These are phyloP conservation scores for Trialeurodes vaporariorum DNA, from an alignment of 1,140 invertebrate species.

Conservation along the genomic window DNA sequence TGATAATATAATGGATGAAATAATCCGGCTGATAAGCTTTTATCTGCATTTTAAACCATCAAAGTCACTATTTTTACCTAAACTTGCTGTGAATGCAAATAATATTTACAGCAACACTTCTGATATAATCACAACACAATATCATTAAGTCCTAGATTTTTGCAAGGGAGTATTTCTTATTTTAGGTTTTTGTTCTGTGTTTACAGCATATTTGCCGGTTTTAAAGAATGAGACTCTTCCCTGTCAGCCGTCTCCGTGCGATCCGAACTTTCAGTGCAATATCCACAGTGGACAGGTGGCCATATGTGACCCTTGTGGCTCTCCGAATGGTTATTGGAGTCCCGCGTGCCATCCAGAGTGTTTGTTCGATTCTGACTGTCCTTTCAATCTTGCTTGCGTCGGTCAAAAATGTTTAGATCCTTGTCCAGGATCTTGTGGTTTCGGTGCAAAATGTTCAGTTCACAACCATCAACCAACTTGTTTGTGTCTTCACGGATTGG, in stretches of 20 bases:
- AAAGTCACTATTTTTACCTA: no score
- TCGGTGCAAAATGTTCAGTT: slow-evolving; percentile 61
- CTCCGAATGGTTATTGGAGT: slow-evolving; percentile 50
- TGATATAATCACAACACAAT: neutral
- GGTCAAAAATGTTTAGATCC: slow-evolving; percentile 63
- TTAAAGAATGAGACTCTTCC: slow-evolving; percentile 48
- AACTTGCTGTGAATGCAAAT: no score
- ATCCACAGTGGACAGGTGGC: slow-evolving; percentile 55
- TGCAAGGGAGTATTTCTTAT: slow-evolving; percentile 3
- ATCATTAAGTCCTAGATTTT: neutral
- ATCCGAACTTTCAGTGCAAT: slow-evolving; percentile 50
- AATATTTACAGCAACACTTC: no score
- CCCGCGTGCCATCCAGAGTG: slow-evolving; percentile 64
- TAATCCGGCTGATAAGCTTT: no score
- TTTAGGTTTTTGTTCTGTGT: slow-evolving; percentile 8
- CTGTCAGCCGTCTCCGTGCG: slow-evolving; percentile 64
- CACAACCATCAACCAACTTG: slow-evolving; percentile 65
- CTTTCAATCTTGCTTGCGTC: slow-evolving; percentile 62
- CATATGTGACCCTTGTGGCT: slow-evolving; percentile 63
- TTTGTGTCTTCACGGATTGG: slow-evolving; percentile 51
- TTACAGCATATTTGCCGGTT: slow-evolving; percentile 31
- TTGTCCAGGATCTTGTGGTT: slow-evolving; percentile 68
- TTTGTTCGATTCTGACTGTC: slow-evolving; percentile 61
- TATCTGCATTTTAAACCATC: no score
- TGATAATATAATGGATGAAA: no score